Percentiles rank a stretch among this genome's conserved stretches.
Conservation (phyloP, 2,888 invertebrate species). For the Anodontia alba region DNA sequence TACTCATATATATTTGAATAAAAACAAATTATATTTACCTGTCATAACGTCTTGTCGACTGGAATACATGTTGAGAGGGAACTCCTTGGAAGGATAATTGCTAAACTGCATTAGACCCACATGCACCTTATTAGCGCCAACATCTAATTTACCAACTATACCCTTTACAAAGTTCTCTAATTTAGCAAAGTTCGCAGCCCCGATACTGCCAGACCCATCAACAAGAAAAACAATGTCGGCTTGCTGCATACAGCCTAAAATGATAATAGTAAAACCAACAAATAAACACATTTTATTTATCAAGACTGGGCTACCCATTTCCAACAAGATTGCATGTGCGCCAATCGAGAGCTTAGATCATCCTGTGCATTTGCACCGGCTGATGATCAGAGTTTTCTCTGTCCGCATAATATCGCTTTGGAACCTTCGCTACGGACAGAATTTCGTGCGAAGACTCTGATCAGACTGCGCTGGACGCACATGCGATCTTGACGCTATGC, state of each 20-base stretch:
- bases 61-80: constrained; percentile 70
- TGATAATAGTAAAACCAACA: neutral
- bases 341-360: too few relatives aligned
- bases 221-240: constrained; percentile 74
- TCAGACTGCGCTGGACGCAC: too few relatives aligned
- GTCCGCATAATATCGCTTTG: too few relatives aligned
- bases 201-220: constrained; percentile 74
- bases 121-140: constrained; percentile 69
- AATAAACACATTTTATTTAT: too few relatives aligned
- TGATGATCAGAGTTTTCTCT: too few relatives aligned
- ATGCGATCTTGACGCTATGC: too few relatives aligned
- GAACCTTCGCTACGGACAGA: too few relatives aligned
- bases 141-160: constrained; percentile 63
- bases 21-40: constrained; percentile 38
- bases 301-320: neutral
- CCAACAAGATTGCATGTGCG: neutral
- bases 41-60: constrained; percentile 62
- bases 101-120: constrained; percentile 75
- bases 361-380: too few relatives aligned
- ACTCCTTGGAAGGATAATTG: constrained; percentile 72
- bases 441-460: too few relatives aligned
- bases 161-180: constrained; percentile 73
- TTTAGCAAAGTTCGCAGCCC: constrained; percentile 69
- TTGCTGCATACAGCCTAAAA: constrained; percentile 66
- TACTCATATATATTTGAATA: too few relatives aligned